Percentiles rank a stretch among this genome's conserved stretches.
Evolutionary conservation across 2,113 vertebrate species (phyloP).

Genomic region (Gallinago paraguaiae): DNA sequence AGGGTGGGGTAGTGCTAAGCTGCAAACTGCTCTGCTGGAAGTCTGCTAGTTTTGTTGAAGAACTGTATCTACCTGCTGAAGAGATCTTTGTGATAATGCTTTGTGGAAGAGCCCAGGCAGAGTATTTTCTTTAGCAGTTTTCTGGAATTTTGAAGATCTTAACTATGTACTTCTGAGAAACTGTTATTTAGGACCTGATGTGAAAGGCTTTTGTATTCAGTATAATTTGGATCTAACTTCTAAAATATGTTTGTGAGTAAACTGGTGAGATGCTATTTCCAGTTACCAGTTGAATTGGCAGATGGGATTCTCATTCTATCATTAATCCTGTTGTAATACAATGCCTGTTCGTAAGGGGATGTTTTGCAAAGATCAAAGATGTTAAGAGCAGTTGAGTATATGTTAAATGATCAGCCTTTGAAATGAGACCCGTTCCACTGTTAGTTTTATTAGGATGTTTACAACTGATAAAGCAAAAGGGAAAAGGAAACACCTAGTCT

Average conservation of each 20-base stretch:
- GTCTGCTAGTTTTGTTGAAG: neutral
- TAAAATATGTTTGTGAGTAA: neutral
- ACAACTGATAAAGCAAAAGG: neutral
- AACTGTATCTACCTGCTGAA: neutral
- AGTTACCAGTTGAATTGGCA: no score
- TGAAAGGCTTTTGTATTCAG: neutral
- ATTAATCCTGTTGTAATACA: neutral
- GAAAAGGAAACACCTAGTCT: neutral
- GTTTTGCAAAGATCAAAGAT: conserved; percentile 18
- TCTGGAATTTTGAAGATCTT: neutral
- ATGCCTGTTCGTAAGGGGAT: neutral
- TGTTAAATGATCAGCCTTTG: conserved; percentile 12
- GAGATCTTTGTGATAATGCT: neutral
- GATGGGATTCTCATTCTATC: neutral
- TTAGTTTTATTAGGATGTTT: conserved; percentile 33
- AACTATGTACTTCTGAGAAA: neutral
- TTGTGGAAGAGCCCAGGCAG: neutral
- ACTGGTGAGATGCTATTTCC: neutral
- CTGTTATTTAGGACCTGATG: neutral
- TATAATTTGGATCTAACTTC: neutral
- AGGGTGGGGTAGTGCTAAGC: neutral
- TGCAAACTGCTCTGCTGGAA: neutral
- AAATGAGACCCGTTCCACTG: neutral
- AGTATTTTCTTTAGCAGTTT: neutral
- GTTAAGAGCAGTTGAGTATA: neutral